Evolutionary conservation across 2,113 vertebrate species (phyloP).

Genomic region (Taurulus bubalis): DNA sequence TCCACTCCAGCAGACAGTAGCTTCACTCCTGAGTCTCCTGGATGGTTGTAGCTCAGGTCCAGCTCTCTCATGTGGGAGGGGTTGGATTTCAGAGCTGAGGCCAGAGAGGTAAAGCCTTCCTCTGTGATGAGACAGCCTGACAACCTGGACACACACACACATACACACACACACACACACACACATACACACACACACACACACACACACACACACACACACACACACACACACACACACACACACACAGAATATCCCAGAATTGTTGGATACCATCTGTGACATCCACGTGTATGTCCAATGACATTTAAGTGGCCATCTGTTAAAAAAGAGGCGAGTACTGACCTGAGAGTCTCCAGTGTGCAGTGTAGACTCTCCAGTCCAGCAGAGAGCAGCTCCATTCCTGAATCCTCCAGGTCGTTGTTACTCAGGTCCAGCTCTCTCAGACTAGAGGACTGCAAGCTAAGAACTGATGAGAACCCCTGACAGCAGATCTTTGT

Average conservation of each 20-base stretch:
- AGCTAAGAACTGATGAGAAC: not conserved
- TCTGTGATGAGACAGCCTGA: slow-evolving; percentile 22
- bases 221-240: no score
- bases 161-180: not conserved
- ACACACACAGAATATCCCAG: no score
- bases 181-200: not conserved
- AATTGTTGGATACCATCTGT: no score
- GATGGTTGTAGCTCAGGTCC: slow-evolving; percentile 32
- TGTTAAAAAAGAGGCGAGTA: not conserved
- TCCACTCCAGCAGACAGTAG: not conserved
- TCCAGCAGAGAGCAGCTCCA: not conserved
- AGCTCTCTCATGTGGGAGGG: slow-evolving; percentile 11
- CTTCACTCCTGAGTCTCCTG: not conserved
- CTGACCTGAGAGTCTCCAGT: slow-evolving; percentile 22
- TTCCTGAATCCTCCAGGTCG: slow-evolving; percentile 12
- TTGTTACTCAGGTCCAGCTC: slow-evolving; percentile 23
- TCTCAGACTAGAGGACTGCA: not conserved
- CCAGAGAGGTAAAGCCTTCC: slow-evolving; percentile 12
- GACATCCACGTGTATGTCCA: not conserved
- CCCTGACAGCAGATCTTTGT: not conserved
- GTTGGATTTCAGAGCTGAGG: slow-evolving; percentile 7
- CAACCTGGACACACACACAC: not conserved
- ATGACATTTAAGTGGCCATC: not conserved
- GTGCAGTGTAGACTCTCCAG: not conserved
- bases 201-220: not conserved